Base-by-base conservation (phyloP, 30 jellyfish, hydroid and myxozoan species). In the Turritopsis rubra region DNA sequence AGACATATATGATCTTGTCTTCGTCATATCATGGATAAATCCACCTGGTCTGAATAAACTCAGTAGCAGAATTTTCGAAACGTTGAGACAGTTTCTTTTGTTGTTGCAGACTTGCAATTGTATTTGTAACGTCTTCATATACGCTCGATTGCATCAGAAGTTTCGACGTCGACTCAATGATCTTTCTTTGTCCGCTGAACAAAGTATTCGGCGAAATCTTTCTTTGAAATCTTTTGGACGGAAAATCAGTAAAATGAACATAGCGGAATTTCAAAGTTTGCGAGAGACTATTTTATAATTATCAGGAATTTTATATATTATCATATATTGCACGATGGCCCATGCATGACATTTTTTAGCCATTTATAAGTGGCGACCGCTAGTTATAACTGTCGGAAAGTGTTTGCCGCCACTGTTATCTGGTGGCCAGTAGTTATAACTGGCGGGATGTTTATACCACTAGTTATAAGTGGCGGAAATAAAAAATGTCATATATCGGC, bases 121-220 rank as follows among this genome's bases (percentile, higher is more conserved):
- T 52, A 79, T 88, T 60, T 90, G 73, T 19, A 89, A 89, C 82
- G 84, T 89, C 27, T 89, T 89, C 90, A 89, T 89, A 29, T 89
- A 89, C 85, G 79, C 94, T 1, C 85, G 87, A 27, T 54, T 79
- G 87, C 96, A 89, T 31, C 71, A 18, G 76, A 66, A 66, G 17
- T 66, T 66, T 26, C 76, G 76, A 3, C 76, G 76, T 9, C 76
- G 76, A 3, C 29, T 66, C 17, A n/a, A n/a, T 18, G 30, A 66
- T 9, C 7, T 66, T 18, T 41, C 60, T 41, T 3, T 13, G 60
- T 41, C 60, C 5, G 60, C 60, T 13, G 60, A 41, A 13, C 5
- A 41, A 41, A 41, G 60, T 13, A 41, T 41, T 13, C 60, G 60
- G 13, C 60, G 60, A 13, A 41, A 41, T 5, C 5, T 41, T 41